phyloP scores from a whole-genome alignment of 2,888 invertebrate species.

The Coelogynopora nodosa region DNA sequence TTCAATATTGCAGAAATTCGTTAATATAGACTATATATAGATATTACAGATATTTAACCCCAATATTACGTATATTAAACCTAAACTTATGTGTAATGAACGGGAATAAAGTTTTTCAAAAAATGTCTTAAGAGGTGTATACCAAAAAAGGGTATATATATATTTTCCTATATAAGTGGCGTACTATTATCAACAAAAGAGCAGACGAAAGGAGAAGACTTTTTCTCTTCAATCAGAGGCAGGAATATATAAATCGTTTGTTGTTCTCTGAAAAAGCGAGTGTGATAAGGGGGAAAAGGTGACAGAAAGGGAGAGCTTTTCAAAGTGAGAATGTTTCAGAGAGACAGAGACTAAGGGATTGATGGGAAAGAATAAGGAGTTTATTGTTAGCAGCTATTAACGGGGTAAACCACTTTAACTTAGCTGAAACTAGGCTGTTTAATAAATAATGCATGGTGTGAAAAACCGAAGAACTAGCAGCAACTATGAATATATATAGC shows the following conservation, averaged over 20 bases:
- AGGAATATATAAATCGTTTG: background rate
- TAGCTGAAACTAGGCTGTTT: background rate
- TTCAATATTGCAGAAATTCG: too few relatives aligned
- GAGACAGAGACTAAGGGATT: background rate
- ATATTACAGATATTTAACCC: too few relatives aligned
- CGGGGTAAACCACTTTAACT: background rate
- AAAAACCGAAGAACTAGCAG: too few relatives aligned
- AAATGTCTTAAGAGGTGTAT: too few relatives aligned
- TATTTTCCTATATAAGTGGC: background rate
- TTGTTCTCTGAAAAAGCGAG: background rate
- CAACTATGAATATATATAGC: too few relatives aligned
- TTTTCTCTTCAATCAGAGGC: background rate
- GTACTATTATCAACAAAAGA: background rate
- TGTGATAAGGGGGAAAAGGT: background rate
- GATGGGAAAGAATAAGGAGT: background rate
- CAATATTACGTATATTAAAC: too few relatives aligned
- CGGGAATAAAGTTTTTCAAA: too few relatives aligned
- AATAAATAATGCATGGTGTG: background rate
- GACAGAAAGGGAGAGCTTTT: too few relatives aligned
- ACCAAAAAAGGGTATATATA: too few relatives aligned
- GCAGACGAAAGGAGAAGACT: background rate
- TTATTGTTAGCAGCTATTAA: background rate
- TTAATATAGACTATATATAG: too few relatives aligned
- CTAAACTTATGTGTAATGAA: too few relatives aligned
- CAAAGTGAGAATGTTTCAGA: background rate